A percentile compares a stretch with the other conserved stretches of the same genome.
Evolutionary conservation across 2,797 vertebrate genomes (phyloP).

Genomic region (Poeciliopsis turneri): DNA sequence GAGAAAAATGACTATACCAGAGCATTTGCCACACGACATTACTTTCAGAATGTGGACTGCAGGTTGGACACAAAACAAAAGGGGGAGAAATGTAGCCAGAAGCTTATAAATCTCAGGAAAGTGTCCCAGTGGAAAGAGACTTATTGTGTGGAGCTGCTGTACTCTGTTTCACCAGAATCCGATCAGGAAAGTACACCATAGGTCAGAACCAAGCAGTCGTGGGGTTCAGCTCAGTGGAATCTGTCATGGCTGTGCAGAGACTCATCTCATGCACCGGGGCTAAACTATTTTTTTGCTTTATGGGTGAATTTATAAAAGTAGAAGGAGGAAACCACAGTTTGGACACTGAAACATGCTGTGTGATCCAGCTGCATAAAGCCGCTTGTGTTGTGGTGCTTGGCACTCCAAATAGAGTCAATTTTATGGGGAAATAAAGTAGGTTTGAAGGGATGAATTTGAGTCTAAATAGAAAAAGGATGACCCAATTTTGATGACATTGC

Average conservation of each 20-base stretch:
- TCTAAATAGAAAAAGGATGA: neutral
- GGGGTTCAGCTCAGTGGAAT: slow-evolving; percentile 41
- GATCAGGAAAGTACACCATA: slow-evolving; percentile 64
- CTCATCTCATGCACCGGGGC: slow-evolving; percentile 5
- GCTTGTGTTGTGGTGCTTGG: neutral
- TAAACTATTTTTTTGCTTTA: neutral
- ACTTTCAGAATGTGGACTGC: slow-evolving; percentile 47
- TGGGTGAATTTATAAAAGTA: neutral
- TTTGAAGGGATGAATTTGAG: neutral
- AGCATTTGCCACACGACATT: slow-evolving; percentile 41
- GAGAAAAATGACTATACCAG: slow-evolving; percentile 33
- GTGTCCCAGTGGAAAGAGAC: slow-evolving; percentile 57
- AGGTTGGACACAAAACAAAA: slow-evolving; percentile 55
- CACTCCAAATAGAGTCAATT: neutral
- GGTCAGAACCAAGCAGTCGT: slow-evolving; percentile 50
- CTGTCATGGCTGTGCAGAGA: slow-evolving; percentile 36
- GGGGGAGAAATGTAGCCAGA: slow-evolving; percentile 26
- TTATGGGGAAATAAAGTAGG: neutral
- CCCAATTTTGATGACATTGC: neutral
- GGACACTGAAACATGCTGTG: neutral
- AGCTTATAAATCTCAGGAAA: slow-evolving; percentile 63
- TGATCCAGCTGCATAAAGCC: neutral
- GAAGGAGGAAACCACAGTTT: neutral
- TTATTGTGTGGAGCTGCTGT: slow-evolving; percentile 59
- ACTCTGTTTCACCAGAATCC: slow-evolving; percentile 64